phyloP scores from a whole-genome alignment of 2,797 vertebrate genomes.

The Rhabdomys pumilio region DNA sequence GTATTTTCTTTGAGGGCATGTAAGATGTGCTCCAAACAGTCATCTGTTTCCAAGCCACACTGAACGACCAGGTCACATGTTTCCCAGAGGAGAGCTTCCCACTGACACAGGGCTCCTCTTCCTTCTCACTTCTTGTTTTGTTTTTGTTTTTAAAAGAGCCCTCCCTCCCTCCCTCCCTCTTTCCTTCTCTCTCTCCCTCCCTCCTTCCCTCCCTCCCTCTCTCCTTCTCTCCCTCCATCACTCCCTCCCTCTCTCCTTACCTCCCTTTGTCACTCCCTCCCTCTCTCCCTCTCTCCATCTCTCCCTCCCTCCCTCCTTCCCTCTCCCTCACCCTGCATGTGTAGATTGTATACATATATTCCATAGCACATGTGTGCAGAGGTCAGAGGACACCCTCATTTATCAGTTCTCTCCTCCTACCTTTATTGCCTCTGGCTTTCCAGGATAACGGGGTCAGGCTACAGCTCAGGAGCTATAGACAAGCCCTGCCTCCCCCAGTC shows the following conservation, averaged over 20 bases:
- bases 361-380: neutral
- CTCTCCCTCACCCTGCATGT: rapidly evolving
- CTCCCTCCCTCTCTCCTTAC: rapidly evolving
- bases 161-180: neutral
- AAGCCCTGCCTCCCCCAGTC: neutral
- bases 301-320: no score
- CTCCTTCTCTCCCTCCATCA: no score
- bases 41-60: neutral
- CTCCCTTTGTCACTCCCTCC: no score
- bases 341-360: neutral
- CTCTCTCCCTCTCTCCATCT: rapidly evolving
- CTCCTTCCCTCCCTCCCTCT: rapidly evolving
- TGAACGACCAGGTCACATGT: neutral
- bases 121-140: neutral
- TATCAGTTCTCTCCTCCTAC: neutral
- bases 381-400: neutral
- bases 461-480: neutral
- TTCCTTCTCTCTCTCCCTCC: no score
- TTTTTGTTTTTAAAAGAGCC: neutral
- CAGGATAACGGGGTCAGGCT: neutral
- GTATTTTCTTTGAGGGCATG: constrained; percentile 65
- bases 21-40: constrained; percentile 17
- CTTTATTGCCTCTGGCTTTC: neutral
- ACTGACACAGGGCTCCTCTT: neutral
- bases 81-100: neutral